phyloP scores from a whole-genome alignment of 2,797 vertebrate genomes.

The Pantherophis alleghaniensis region DNA sequence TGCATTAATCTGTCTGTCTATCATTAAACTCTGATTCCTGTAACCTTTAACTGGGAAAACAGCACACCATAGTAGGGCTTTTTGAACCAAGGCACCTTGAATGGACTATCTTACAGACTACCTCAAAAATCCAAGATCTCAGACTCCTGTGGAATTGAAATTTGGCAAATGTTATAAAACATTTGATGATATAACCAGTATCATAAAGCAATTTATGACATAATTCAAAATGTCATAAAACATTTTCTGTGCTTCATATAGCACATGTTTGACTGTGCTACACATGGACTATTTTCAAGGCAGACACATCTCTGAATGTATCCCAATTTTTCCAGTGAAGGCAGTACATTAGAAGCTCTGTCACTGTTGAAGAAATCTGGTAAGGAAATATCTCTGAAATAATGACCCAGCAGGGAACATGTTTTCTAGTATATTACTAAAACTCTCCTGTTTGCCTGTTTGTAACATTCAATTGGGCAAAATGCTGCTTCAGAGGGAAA shows the following conservation, averaged over 20 bases:
- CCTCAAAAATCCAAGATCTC: background rate
- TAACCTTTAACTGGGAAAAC: background rate
- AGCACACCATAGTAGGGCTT: background rate
- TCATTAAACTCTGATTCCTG: background rate
- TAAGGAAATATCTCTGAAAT: background rate
- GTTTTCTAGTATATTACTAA: background rate
- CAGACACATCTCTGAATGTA: background rate
- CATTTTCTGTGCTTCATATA: background rate
- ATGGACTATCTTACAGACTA: background rate
- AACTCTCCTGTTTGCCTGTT: background rate
- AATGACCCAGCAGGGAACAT: background rate
- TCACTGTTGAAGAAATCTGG: background rate
- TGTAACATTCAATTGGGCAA: background rate
- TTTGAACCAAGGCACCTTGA: background rate
- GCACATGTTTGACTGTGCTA: background rate
- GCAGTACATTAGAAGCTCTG: background rate
- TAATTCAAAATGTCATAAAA: background rate
- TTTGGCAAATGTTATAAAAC: background rate
- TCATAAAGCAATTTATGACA: background rate
- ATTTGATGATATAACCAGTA: background rate
- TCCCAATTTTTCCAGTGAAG: background rate
- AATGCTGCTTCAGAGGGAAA: background rate
- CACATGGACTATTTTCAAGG: background rate
- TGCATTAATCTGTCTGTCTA: slow-evolving; percentile 32
- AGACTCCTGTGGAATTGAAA: background rate